phyloP scores from a whole-genome alignment of 35 echinoderm and acorn worm species.

The Stichopus chloronotus region DNA sequence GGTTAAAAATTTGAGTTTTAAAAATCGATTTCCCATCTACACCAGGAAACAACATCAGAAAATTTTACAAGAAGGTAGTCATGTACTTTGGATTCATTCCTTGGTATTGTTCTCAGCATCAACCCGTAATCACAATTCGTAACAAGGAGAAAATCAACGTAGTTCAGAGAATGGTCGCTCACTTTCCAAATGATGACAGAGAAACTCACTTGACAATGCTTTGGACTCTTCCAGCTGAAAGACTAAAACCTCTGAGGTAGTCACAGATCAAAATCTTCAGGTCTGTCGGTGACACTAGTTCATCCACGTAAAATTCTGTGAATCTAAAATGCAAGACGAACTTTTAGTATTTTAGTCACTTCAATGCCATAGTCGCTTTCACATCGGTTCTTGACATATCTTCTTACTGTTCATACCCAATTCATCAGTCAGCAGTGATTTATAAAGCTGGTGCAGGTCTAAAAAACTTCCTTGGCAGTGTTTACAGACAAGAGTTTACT shows the following conservation, averaged over 20 bases:
- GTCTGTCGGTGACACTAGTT: constrained; percentile 79
- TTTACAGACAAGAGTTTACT: no score
- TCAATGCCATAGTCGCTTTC: no score
- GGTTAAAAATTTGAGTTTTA: background rate
- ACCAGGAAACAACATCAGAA: background rate
- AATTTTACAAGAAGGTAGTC: background rate
- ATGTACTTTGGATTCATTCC: background rate
- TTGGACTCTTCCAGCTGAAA: constrained; percentile 72
- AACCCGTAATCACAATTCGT: background rate
- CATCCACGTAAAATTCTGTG: constrained; percentile 92
- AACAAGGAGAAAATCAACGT: background rate
- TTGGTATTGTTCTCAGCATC: background rate
- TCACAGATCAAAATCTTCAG: constrained; percentile 77
- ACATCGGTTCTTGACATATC: no score
- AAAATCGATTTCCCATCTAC: background rate
- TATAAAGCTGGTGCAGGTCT: no score
- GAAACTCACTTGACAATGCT: constrained; percentile 94
- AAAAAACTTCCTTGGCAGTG: no score
- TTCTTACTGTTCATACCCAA: no score
- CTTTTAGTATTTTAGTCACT: no score
- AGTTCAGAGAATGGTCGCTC: background rate
- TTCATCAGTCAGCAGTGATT: no score
- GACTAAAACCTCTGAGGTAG: constrained; percentile 67
- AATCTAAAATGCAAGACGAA: constrained; percentile 49
- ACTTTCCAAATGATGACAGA: background rate